Evolutionary conservation across 2,113 vertebrate genomes (phyloP).

Genomic region (Apodemus sylvaticus): DNA sequence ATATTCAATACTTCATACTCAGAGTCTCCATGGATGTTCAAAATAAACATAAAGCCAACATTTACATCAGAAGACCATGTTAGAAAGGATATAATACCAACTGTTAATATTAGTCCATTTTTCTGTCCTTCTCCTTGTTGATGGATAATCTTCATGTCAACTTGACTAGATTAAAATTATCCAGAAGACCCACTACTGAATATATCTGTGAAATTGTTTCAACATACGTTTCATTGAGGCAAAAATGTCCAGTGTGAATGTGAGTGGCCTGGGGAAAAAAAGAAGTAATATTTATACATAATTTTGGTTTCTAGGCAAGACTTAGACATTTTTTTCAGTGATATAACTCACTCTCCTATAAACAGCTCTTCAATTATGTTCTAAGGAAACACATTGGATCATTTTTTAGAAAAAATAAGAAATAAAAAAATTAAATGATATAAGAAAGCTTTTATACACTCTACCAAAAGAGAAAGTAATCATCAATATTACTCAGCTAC

Average conservation of each 20-base stretch:
- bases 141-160: neutral
- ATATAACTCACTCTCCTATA: neutral
- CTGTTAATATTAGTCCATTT: neutral
- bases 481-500: neutral
- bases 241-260: neutral
- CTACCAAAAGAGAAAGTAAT: neutral
- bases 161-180: neutral
- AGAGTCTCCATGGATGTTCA: neutral
- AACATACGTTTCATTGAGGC: neutral
- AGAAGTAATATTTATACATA: neutral
- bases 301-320: too few species aligned
- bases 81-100: neutral
- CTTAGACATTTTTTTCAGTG: neutral
- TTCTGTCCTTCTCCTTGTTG: neutral
- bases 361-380: neutral
- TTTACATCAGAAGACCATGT: neutral
- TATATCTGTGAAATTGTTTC: neutral
- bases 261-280: neutral
- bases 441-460: neutral
- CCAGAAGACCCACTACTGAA: neutral
- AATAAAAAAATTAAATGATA: neutral
- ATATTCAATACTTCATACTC: neutral
- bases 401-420: neutral
- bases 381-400: too few species aligned
- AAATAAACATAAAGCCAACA: neutral